Conservation (phyloP, 2,797 vertebrate species). For the Leptodactylus fallax region DNA sequence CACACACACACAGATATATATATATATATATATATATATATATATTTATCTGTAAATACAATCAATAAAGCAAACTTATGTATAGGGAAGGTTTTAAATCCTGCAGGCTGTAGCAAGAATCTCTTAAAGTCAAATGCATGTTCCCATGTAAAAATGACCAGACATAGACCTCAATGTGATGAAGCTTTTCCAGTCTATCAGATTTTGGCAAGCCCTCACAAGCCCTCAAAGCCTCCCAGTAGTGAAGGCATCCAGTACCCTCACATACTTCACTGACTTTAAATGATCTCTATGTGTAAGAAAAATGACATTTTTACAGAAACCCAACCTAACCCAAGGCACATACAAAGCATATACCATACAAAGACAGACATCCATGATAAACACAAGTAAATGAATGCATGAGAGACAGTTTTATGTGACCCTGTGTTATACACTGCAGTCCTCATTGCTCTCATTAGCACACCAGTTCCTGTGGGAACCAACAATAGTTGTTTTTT, state of each 20-base stretch:
- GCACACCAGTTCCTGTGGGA: slow-evolving; percentile 16
- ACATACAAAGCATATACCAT: background rate
- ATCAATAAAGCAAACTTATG: background rate
- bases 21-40: no score
- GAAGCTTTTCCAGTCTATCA: slow-evolving; percentile 7
- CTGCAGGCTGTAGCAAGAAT: background rate
- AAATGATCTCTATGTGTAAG: background rate
- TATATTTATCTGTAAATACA: no score
- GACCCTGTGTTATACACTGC: background rate
- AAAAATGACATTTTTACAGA: background rate
- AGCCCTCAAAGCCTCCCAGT: background rate
- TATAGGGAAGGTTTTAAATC: background rate
- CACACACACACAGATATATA: no score
- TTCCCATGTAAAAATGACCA: slow-evolving; percentile 22
- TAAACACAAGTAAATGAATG: background rate
- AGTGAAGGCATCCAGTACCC: background rate
- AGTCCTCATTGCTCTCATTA: background rate
- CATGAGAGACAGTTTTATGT: background rate
- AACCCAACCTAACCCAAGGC: background rate
- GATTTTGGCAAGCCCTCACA: slow-evolving; percentile 28
- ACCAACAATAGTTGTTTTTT: slow-evolving; percentile 7
- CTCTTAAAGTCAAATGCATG: background rate
- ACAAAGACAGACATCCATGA: no score
- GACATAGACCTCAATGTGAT: slow-evolving; percentile 5
- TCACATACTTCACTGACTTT: slow-evolving; percentile 13